Evolutionary conservation across 1,140 invertebrate species (phyloP).

Genomic region (Drosophila malerkotliana): DNA sequence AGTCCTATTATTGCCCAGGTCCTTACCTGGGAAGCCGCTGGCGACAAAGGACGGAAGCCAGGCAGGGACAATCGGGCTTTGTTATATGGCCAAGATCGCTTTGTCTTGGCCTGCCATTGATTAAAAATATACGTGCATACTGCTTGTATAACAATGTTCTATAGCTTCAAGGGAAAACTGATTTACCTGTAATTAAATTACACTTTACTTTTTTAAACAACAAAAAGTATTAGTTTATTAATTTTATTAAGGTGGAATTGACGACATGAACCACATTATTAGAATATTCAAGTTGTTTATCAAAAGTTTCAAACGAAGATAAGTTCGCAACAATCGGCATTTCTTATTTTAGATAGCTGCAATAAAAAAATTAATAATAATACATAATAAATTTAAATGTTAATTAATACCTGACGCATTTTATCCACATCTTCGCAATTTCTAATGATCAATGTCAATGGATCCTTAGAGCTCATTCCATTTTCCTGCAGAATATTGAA

Average conservation of each 20-base stretch:
- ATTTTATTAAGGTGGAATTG: too few species aligned
- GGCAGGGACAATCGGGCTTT: slow-evolving; percentile 35
- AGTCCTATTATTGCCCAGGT: slow-evolving; percentile 67
- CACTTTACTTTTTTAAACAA: too few species aligned
- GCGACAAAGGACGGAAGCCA: slow-evolving; percentile 6
- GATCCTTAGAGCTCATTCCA: not conserved
- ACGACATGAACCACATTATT: too few species aligned
- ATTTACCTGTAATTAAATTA: not conserved
- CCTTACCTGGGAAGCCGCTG: not conserved
- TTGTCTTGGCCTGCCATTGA: slow-evolving; percentile 41
- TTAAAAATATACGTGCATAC: slow-evolving; percentile 29
- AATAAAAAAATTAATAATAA: not conserved
- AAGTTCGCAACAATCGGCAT: not conserved
- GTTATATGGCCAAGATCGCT: slow-evolving; percentile 52
- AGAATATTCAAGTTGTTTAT: not conserved
- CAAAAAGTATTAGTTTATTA: too few species aligned
- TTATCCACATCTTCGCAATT: not conserved
- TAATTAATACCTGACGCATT: not conserved
- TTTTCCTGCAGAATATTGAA: not conserved
- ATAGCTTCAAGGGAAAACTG: not conserved
- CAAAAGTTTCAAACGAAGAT: not conserved
- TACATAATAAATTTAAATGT: not conserved
- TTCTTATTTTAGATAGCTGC: not conserved
- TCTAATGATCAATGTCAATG: not conserved
- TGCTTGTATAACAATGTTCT: slow-evolving; percentile 15